Percentiles rank a stretch among this genome's conserved stretches.
These are phyloP conservation scores for Heliocidaris erythrogramma DNA, from an alignment of 35 echinoderm and acorn worm species.

Conservation along the genomic window DNA sequence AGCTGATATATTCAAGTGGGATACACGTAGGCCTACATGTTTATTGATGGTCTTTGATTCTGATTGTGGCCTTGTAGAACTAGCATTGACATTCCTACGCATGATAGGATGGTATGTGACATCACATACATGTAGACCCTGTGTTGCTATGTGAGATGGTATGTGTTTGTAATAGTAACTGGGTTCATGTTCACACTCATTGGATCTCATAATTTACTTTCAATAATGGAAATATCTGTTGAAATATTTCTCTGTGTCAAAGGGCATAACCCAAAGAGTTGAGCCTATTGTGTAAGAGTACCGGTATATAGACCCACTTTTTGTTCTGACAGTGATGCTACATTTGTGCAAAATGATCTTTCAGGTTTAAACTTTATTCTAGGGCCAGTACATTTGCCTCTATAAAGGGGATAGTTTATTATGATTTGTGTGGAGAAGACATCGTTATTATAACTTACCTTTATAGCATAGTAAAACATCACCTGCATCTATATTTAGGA, in stretches of 20 bases:
- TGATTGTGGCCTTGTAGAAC: background rate
- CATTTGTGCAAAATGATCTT: too few relatives aligned
- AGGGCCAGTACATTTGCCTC: background rate
- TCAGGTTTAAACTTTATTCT: background rate
- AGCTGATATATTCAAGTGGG: too few relatives aligned
- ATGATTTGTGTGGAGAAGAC: background rate
- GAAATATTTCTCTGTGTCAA: background rate
- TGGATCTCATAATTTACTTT: background rate
- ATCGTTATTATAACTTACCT: too few relatives aligned
- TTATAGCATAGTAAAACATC: too few relatives aligned
- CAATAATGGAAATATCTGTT: background rate
- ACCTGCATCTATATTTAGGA: too few relatives aligned
- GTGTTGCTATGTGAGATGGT: background rate
- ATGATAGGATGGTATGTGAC: background rate
- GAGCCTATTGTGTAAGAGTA: too few relatives aligned
- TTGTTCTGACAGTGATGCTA: too few relatives aligned
- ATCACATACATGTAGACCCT: background rate
- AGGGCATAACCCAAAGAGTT: background rate
- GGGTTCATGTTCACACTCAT: background rate
- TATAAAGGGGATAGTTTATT: background rate
- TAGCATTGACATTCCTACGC: conserved; percentile 8
- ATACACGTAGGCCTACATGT: background rate
- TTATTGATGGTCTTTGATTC: background rate
- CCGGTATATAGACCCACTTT: too few relatives aligned
- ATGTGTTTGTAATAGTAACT: background rate